Evolutionary conservation across 2,888 invertebrate species (phyloP).

Genomic region (Drosophila lacicola): DNA sequence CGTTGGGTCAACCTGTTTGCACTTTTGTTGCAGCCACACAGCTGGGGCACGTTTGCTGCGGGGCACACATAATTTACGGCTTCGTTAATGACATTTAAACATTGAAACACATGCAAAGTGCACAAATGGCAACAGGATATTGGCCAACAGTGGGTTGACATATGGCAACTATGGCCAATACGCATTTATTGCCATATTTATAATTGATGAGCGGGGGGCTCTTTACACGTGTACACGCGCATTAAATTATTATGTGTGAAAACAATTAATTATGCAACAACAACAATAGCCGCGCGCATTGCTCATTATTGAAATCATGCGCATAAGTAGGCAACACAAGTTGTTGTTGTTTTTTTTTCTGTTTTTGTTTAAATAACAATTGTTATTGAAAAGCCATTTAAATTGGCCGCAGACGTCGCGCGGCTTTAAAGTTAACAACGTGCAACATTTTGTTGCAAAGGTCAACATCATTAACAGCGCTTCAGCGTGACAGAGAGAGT

Average conservation of each 20-base stretch:
- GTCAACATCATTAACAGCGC: conserved; percentile 78
- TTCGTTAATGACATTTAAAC: conserved; percentile 81
- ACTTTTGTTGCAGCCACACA: conserved; percentile 53
- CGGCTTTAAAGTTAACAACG: conserved; percentile 59
- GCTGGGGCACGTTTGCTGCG: conserved; percentile 29
- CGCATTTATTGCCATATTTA: conserved; percentile 65
- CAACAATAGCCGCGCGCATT: conserved; percentile 35
- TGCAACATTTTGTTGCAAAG: conserved; percentile 70
- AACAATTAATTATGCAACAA: conserved; percentile 83
- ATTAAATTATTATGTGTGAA: conserved; percentile 84
- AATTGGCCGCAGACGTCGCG: conserved; percentile 63
- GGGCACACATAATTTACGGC: conserved; percentile 71
- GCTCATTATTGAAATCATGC: conserved; percentile 76
- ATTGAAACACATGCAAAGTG: conserved; percentile 70
- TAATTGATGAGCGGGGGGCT: conserved; percentile 55
- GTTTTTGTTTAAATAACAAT: conserved; percentile 15
- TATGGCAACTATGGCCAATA: conserved; percentile 71
- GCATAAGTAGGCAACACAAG: conserved; percentile 70
- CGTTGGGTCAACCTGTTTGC: conserved; percentile 43
- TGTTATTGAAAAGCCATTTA: conserved; percentile 74
- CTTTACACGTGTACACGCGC: conserved; percentile 71
- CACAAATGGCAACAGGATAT: conserved; percentile 54
- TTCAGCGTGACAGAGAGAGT: background rate
- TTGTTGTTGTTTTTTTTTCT: conserved; percentile 10
- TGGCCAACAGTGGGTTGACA: conserved; percentile 47